Evolutionary conservation across 2,888 invertebrate genomes (phyloP).

Genomic region (Sialis fuliginosa): DNA sequence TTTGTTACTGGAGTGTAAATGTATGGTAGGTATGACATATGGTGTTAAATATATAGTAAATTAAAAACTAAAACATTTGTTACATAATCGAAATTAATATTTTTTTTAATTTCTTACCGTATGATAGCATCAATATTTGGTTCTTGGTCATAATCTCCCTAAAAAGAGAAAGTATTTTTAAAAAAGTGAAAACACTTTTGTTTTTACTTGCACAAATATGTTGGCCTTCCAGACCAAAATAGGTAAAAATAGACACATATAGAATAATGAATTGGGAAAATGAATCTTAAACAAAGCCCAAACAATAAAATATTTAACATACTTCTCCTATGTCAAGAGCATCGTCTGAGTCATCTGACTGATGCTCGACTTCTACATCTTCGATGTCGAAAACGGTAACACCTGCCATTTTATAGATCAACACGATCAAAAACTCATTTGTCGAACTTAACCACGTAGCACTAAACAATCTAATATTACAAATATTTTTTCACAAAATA

Average conservation of each 20-base stretch:
- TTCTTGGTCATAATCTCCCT: constrained; percentile 67
- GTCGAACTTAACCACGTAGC: background rate
- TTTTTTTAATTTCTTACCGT: constrained; percentile 46
- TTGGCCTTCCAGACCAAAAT: no score
- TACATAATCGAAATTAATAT: no score
- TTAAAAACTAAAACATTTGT: no score
- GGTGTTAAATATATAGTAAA: no score
- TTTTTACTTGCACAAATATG: constrained; percentile 2
- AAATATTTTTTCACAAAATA: no score
- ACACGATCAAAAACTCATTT: constrained; percentile 3
- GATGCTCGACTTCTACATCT: constrained; percentile 44
- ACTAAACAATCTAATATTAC: background rate
- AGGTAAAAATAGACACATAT: no score
- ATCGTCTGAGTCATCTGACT: constrained; percentile 63
- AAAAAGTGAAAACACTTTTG: constrained; percentile 8
- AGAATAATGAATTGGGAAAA: no score
- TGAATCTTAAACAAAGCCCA: no score
- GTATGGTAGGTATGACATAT: no score
- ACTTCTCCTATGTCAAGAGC: constrained; percentile 78
- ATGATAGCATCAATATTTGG: constrained; percentile 57
- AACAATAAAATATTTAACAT: constrained; percentile 19
- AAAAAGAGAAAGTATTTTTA: constrained; percentile 22
- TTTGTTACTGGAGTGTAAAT: no score
- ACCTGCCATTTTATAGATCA: constrained; percentile 45
- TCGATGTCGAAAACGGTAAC: constrained; percentile 87